A percentile compares a stretch with the other conserved stretches of the same genome.
Evolutionary conservation across 2,113 vertebrate species (phyloP).

Genomic region (mouse (Mus musculus)): DNA sequence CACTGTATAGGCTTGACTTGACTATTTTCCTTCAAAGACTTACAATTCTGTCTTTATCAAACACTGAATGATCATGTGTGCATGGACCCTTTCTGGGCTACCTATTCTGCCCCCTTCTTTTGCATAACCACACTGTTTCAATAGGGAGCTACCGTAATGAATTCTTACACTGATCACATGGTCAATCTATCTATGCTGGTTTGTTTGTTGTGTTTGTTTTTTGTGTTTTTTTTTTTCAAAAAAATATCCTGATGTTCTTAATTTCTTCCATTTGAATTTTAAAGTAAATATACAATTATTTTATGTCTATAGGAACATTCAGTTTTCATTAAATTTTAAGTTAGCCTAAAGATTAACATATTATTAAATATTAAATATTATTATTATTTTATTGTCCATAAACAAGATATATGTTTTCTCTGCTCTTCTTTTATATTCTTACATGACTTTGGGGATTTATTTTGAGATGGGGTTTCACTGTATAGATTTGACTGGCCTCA

Average conservation of each 20-base stretch:
- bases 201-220: neutral
- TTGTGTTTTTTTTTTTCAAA: neutral
- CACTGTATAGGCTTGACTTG: neutral
- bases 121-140: neutral
- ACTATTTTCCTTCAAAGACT: neutral
- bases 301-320: neutral
- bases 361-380: too few relatives aligned
- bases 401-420: neutral
- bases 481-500: neutral
- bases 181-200: neutral
- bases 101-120: neutral
- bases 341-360: neutral
- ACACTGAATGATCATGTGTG: neutral
- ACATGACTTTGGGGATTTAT: neutral
- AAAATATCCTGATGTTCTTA: neutral
- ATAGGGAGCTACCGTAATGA: neutral
- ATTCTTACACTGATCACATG: neutral
- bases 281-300: constrained; percentile 24
- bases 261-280: constrained; percentile 19
- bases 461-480: neutral
- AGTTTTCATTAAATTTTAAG: neutral
- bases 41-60: constrained; percentile 7
- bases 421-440: neutral
- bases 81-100: neutral
- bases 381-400: neutral